Conservation (phyloP, 2,113 vertebrate genomes). For the Pyxicephalus adspersus region DNA sequence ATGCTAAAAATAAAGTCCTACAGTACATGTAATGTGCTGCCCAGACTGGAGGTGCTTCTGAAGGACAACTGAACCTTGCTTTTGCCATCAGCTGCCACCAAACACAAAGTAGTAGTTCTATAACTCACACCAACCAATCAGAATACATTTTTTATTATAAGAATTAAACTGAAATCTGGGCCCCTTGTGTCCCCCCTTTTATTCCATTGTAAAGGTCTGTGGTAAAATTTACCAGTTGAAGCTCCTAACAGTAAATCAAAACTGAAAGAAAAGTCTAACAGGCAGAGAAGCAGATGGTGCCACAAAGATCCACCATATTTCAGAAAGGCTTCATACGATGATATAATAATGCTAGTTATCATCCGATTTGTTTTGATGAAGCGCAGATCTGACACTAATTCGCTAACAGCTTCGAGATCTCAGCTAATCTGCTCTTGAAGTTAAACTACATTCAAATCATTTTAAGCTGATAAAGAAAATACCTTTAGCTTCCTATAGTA, state of each 20-base stretch:
- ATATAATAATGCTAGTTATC: neutral
- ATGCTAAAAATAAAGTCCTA: neutral
- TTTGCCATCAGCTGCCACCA: too few relatives aligned
- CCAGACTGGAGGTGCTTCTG: too few relatives aligned
- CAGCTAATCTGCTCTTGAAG: constrained; percentile 28
- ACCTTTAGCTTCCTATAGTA: neutral
- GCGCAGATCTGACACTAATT: constrained; percentile 12
- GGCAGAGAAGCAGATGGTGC: neutral
- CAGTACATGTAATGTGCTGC: too few relatives aligned
- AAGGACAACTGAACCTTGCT: too few relatives aligned
- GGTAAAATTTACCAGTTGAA: too few relatives aligned
- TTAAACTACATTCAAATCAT: constrained; percentile 4
- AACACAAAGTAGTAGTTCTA: too few relatives aligned
- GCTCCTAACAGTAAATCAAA: too few relatives aligned
- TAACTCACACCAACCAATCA: too few relatives aligned
- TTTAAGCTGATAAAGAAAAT: constrained; percentile 15
- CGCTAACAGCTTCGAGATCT: neutral
- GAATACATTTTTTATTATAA: too few relatives aligned
- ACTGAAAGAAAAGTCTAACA: neutral
- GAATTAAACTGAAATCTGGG: too few relatives aligned
- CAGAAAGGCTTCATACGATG: neutral
- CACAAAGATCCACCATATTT: neutral
- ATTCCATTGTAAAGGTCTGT: too few relatives aligned
- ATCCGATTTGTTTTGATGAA: neutral
- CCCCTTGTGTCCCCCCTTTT: too few relatives aligned